Evolutionary conservation across 2,888 invertebrate species (phyloP).

Genomic region (Liposcelis brunnea): DNA sequence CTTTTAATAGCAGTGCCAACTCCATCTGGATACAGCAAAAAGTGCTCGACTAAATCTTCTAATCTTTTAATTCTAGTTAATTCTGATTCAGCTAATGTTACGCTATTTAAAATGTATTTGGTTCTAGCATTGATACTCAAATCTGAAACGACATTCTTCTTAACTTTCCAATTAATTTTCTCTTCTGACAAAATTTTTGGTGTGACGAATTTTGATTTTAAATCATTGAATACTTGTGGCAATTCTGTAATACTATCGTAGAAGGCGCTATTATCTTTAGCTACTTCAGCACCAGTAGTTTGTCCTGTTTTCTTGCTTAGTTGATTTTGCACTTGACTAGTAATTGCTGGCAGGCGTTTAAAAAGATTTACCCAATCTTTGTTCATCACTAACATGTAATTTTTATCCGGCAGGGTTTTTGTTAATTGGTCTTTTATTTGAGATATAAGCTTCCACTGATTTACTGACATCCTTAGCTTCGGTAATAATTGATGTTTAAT

Average conservation of each 20-base stretch:
- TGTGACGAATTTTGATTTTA: constrained; percentile 24
- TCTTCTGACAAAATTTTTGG: constrained; percentile 11
- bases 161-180: constrained; percentile 2
- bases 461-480: constrained; percentile 23
- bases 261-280: constrained; percentile 9
- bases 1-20: constrained; percentile 30
- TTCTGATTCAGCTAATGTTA: constrained; percentile 36
- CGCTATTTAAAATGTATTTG: constrained; percentile 44
- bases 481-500: not conserved
- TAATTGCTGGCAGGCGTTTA: constrained; percentile 29
- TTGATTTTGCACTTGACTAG: constrained; percentile 20
- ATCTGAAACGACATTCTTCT: constrained; percentile 26
- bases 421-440: constrained; percentile 30
- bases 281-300: constrained; percentile 14
- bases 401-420: constrained; percentile 29
- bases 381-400: constrained; percentile 28
- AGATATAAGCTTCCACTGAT: constrained; percentile 30
- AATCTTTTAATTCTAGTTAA: constrained; percentile 41
- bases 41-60: constrained; percentile 51
- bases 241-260: constrained; percentile 15
- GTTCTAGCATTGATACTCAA: constrained; percentile 45
- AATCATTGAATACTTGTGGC: constrained; percentile 27
- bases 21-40: constrained; percentile 57
- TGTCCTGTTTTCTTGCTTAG: constrained; percentile 13
- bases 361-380: constrained; percentile 33